These are phyloP conservation scores for Cephus runcator DNA, from an alignment of 2,888 invertebrate genomes.

Conservation along the genomic window DNA sequence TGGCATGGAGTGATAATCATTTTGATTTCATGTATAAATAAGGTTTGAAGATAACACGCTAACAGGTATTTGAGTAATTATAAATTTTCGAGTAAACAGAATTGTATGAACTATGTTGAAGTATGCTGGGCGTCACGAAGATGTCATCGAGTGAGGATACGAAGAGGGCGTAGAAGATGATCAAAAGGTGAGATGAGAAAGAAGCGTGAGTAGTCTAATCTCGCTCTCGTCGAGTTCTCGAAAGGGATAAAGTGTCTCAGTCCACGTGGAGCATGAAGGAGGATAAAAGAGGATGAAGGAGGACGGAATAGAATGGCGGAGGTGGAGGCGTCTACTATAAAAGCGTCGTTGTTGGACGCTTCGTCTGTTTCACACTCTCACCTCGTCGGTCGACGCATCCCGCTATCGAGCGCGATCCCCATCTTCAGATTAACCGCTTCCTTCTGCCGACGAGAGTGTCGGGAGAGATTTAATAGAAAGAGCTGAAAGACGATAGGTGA, in stretches of 20 bases:
- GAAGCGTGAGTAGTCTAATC: too few relatives aligned
- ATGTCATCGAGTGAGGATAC: not conserved
- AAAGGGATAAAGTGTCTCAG: not conserved
- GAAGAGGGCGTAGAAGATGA: not conserved
- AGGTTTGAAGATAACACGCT: too few relatives aligned
- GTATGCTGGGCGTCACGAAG: too few relatives aligned
- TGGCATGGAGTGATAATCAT: too few relatives aligned
- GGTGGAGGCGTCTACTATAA: conserved; percentile 54
- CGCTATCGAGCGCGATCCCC: conserved; percentile 27
- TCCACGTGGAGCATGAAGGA: conserved; percentile 24
- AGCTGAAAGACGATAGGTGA: too few relatives aligned
- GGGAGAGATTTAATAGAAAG: too few relatives aligned
- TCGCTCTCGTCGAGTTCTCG: not conserved
- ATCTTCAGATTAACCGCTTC: not conserved
- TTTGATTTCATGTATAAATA: too few relatives aligned
- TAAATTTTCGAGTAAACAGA: too few relatives aligned
- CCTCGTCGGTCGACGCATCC: conserved; percentile 51
- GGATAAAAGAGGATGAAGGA: conserved; percentile 44
- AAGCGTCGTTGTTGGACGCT: conserved; percentile 53
- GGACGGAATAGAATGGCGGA: conserved; percentile 42
- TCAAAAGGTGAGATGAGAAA: not conserved
- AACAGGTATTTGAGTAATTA: too few relatives aligned
- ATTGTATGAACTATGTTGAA: too few relatives aligned
- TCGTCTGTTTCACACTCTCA: conserved; percentile 63
- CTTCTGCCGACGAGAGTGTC: too few relatives aligned